phyloP scores from a whole-genome alignment of 2,113 vertebrate species.

The Poecile atricapillus region DNA sequence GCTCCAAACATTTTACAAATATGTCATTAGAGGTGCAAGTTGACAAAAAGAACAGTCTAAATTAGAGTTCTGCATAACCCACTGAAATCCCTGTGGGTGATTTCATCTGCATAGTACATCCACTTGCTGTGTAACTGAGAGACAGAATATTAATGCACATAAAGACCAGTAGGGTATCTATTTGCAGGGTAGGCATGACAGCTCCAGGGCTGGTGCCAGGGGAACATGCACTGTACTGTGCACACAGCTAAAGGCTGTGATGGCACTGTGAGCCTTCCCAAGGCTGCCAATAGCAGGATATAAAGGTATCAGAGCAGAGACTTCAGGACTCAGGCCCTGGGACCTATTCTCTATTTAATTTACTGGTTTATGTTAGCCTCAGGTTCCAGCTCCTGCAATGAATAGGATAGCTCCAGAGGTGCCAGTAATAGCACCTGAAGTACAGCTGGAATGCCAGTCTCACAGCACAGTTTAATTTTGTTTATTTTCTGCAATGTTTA shows the following conservation, averaged over 20 bases:
- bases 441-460: background rate
- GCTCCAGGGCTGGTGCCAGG: background rate
- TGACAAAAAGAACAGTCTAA: background rate
- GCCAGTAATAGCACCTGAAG: background rate
- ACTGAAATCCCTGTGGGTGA: background rate
- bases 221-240: rapidly evolving
- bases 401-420: background rate
- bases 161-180: background rate
- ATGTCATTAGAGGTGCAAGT: background rate
- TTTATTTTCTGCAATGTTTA: background rate
- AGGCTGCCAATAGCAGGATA: background rate
- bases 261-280: background rate
- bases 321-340: background rate
- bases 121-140: background rate
- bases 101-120: background rate
- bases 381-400: background rate
- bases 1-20: background rate
- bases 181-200: background rate
- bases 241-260: background rate
- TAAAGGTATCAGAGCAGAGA: background rate
- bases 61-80: background rate
- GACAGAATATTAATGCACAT: background rate
- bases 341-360: background rate
- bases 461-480: background rate
- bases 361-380: background rate